A percentile compares a stretch with the other conserved stretches of the same genome.
Evolutionary conservation across 2,113 vertebrate genomes (phyloP).

Genomic region (Lycocorax pyrrhopterus): DNA sequence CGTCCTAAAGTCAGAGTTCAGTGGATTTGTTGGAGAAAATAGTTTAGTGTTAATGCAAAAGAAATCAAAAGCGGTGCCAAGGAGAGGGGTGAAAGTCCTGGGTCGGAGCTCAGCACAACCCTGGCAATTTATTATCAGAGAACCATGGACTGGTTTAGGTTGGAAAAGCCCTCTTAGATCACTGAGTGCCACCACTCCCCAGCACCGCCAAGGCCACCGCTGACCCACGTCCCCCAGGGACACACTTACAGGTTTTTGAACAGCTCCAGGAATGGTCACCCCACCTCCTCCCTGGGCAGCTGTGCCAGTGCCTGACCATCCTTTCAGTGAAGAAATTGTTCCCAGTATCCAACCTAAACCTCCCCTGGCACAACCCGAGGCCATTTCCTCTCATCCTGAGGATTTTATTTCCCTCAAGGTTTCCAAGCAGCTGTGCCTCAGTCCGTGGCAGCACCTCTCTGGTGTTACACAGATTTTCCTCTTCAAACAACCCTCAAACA

Average conservation of each 20-base stretch:
- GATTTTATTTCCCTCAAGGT: neutral
- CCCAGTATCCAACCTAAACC: neutral
- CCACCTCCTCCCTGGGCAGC: neutral
- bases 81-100: neutral
- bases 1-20: rapidly evolving
- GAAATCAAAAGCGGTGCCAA: neutral
- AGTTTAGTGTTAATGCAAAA: rapidly evolving
- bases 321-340: neutral
- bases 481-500: neutral
- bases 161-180: neutral
- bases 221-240: neutral
- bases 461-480: rapidly evolving
- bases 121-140: neutral
- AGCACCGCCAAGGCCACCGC: neutral
- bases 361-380: neutral
- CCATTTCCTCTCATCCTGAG: neutral
- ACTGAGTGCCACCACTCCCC: neutral
- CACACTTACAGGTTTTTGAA: rapidly evolving
- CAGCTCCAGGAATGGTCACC: neutral
- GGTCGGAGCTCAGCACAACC: neutral
- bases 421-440: neutral
- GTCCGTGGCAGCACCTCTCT: neutral
- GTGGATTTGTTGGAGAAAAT: neutral
- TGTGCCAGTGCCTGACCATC: neutral
- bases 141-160: neutral